phyloP scores from a whole-genome alignment of 2,113 vertebrate genomes.

The Cynocephalus volans region DNA sequence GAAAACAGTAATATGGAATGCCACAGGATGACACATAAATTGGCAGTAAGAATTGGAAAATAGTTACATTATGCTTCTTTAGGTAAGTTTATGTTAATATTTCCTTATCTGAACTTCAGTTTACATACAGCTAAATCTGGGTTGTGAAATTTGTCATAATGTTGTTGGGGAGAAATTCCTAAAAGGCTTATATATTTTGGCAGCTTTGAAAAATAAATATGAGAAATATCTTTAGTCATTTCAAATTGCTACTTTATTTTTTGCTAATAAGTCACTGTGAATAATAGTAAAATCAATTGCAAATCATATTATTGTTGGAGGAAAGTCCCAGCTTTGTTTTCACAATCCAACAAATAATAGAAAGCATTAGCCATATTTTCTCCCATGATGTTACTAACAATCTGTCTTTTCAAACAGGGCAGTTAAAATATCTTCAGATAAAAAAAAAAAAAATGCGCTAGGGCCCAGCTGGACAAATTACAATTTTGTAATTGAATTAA shows the following conservation, averaged over 20 bases:
- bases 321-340: conserved; percentile 54
- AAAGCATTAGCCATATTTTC: not conserved
- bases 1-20: not conserved
- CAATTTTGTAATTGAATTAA: not conserved
- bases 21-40: not conserved
- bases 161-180: conserved; percentile 21
- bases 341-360: conserved; percentile 28
- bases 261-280: conserved; percentile 44
- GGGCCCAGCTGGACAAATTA: not conserved
- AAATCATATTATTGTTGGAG: not conserved
- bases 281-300: conserved; percentile 12
- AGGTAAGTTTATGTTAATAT: conserved; percentile 12
- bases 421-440: conserved; percentile 7
- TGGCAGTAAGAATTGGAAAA: not conserved
- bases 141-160: conserved; percentile 50
- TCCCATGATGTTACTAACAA: not conserved
- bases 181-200: conserved; percentile 49
- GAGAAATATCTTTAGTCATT: conserved; percentile 17
- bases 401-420: not conserved
- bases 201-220: conserved; percentile 44
- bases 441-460: not conserved
- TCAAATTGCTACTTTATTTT: conserved; percentile 27
- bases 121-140: not conserved
- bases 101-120: not conserved
- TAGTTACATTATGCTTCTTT: not conserved